A percentile compares a stretch with the other conserved stretches of the same genome.
phyloP scores from a whole-genome alignment of 2,113 vertebrate genomes.

The Zosterops japonicus region DNA sequence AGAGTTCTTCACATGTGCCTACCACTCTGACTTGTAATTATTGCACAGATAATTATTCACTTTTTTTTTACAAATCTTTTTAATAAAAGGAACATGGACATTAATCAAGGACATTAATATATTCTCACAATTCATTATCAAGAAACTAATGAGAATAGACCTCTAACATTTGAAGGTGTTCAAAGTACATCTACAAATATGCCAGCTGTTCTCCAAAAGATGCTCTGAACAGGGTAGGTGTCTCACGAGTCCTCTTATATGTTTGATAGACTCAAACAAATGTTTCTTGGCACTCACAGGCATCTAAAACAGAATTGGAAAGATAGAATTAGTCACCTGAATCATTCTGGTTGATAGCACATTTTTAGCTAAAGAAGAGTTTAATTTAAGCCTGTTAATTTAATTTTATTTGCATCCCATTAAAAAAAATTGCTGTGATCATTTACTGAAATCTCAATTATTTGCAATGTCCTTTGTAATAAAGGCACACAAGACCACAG shows the following conservation, averaged over 20 bases:
- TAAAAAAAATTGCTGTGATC: background rate
- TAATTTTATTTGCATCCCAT: background rate
- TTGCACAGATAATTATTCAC: background rate
- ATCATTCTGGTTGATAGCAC: fast-evolving
- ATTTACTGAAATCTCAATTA: background rate
- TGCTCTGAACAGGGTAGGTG: fast-evolving
- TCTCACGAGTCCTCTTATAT: background rate
- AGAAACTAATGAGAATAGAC: background rate
- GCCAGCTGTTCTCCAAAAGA: background rate
- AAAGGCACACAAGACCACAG: background rate
- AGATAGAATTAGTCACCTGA: background rate
- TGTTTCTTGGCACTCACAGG: background rate
- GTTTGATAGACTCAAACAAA: background rate
- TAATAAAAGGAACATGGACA: background rate
- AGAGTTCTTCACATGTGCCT: background rate
- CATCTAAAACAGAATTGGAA: background rate
- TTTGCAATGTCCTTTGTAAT: background rate
- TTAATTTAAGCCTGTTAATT: background rate
- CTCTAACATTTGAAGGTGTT: background rate
- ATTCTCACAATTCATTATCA: background rate
- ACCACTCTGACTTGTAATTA: background rate
- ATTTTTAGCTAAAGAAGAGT: background rate
- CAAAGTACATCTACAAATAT: background rate
- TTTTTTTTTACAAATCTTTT: background rate
- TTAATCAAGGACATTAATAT: background rate